phyloP scores from a whole-genome alignment of 2,113 vertebrate genomes.

The Prionailurus viverrinus region DNA sequence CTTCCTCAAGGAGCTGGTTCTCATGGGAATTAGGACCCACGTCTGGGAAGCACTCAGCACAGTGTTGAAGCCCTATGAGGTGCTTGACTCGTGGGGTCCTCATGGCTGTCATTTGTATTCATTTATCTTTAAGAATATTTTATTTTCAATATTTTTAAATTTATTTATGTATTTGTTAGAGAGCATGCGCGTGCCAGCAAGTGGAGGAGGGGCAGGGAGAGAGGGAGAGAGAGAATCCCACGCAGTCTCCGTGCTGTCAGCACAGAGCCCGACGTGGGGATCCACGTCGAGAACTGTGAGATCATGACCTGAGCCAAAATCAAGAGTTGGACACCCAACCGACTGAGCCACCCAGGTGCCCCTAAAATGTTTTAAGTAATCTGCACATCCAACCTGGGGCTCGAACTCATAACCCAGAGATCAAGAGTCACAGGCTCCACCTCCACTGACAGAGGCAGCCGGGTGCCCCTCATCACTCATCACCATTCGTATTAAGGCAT shows the following conservation, averaged over 20 bases:
- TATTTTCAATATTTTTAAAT: too few species aligned
- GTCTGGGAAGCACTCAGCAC: not conserved
- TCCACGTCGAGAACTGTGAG: not conserved
- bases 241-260: not conserved
- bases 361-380: not conserved
- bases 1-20: not conserved
- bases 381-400: not conserved
- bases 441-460: not conserved
- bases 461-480: not conserved
- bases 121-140: not conserved
- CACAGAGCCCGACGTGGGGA: not conserved
- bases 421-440: not conserved
- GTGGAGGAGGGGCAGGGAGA: not conserved
- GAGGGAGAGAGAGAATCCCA: not conserved
- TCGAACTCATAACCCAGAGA: not conserved
- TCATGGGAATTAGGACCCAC: not conserved
- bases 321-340: not conserved
- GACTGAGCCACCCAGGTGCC: not conserved
- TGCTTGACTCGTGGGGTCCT: not conserved
- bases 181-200: not conserved
- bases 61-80: not conserved
- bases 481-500: not conserved
- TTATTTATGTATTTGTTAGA: not conserved
- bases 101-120: not conserved
- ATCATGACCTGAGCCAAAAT: not conserved